phyloP scores from a whole-genome alignment of 1,140 invertebrate species.

The Chironomus striatipennis region DNA sequence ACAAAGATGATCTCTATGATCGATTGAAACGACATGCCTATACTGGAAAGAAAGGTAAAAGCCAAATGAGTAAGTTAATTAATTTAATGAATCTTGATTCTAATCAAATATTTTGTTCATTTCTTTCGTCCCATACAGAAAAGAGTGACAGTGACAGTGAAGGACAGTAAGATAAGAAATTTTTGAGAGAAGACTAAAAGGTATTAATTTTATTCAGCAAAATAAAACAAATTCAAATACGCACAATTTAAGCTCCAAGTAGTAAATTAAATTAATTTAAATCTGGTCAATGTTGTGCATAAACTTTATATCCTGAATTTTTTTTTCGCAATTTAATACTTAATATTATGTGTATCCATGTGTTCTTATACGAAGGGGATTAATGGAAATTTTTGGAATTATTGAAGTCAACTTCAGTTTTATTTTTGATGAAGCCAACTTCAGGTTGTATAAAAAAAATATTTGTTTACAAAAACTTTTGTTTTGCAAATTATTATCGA shows the following conservation, averaged over 20 bases:
- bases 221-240: too few relatives aligned
- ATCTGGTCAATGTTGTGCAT: slow-evolving; percentile 5
- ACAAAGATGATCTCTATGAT: slow-evolving; percentile 90
- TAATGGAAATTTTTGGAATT: too few relatives aligned
- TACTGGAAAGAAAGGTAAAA: slow-evolving; percentile 85
- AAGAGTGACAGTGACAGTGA: slow-evolving; percentile 88
- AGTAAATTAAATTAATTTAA: not conserved
- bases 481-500: too few relatives aligned
- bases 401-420: too few relatives aligned
- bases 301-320: not conserved
- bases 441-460: too few relatives aligned
- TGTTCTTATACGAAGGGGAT: too few relatives aligned
- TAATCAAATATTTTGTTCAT: slow-evolving; percentile 16
- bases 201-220: not conserved
- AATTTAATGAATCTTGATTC: slow-evolving; percentile 17
- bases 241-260: too few relatives aligned
- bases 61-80: slow-evolving; percentile 24
- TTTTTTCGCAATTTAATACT: too few relatives aligned
- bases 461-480: too few relatives aligned
- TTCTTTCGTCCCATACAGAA: slow-evolving; percentile 52
- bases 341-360: too few relatives aligned
- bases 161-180: slow-evolving; percentile 50
- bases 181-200: slow-evolving; percentile 27
- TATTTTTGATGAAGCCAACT: too few relatives aligned
- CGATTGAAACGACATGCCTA: slow-evolving; percentile 91